A percentile compares a stretch with the other conserved stretches of the same genome.
These are phyloP conservation scores for Pentalonia nigronervosa DNA, from an alignment of 1,140 invertebrate genomes.

Conservation along the genomic window DNA sequence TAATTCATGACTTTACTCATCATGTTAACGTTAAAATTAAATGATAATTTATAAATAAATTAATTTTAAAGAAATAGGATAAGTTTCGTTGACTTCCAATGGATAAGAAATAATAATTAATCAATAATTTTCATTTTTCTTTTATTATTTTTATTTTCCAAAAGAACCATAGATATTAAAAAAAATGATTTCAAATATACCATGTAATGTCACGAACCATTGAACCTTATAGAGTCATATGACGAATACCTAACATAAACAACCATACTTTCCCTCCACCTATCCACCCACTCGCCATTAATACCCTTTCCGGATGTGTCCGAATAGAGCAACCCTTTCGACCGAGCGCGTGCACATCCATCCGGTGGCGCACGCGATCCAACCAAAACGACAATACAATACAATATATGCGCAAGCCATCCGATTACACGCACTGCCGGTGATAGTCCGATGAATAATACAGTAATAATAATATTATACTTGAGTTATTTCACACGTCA, in stretches of 20 bases:
- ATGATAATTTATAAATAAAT: neutral
- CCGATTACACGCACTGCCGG: slow-evolving; percentile 54
- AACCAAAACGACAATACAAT: slow-evolving; percentile 31
- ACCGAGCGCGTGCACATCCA: slow-evolving; percentile 34
- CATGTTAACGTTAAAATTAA: neutral
- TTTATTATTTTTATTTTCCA: neutral
- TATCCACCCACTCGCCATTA: neutral
- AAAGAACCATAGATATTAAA: neutral
- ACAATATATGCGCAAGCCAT: neutral
- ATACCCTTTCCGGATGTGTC: slow-evolving; percentile 29
- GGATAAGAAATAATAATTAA: neutral
- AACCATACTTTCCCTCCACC: neutral
- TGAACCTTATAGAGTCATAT: slow-evolving; percentile 7
- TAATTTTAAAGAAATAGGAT: neutral
- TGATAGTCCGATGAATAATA: slow-evolving; percentile 11
- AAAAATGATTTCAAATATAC: slow-evolving; percentile 12
- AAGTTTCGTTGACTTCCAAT: neutral
- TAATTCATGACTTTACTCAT: neutral
- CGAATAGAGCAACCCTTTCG: slow-evolving; percentile 38
- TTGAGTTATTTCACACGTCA: slow-evolving; percentile 47
- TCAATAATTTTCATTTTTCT: neutral
- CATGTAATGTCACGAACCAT: neutral
- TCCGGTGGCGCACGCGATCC: slow-evolving; percentile 44
- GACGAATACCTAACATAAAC: neutral
- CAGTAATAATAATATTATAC: slow-evolving; percentile 34